These are phyloP conservation scores for Eumacrocentrus americanus DNA, from an alignment of 2,888 invertebrate genomes.

Conservation along the genomic window DNA sequence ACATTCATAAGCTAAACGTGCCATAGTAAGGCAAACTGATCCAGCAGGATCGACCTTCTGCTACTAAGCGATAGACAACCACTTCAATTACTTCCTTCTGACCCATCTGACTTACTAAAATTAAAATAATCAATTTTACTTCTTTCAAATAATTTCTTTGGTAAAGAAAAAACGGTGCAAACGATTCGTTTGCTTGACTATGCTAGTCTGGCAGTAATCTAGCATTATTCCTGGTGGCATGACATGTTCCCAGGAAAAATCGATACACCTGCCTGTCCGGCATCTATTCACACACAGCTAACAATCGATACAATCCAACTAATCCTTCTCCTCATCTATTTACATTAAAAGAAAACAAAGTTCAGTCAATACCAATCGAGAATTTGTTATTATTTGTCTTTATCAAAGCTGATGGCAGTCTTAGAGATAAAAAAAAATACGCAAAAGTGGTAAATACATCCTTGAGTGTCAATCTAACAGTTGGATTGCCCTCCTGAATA, in stretches of 20 bases:
- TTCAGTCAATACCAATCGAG: no score
- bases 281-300: slow-evolving; percentile 42
- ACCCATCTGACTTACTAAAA: not conserved
- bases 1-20: slow-evolving; percentile 50
- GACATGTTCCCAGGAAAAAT: slow-evolving; percentile 39
- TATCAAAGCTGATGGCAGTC: no score
- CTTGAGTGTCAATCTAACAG: no score
- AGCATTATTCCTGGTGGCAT: not conserved
- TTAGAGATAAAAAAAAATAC: no score
- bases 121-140: no score
- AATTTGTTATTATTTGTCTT: not conserved
- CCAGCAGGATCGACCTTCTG: not conserved
- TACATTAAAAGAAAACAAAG: not conserved
- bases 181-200: no score
- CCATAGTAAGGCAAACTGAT: slow-evolving; percentile 37
- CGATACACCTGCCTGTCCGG: slow-evolving; percentile 45
- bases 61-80: not conserved
- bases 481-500: no score
- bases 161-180: no score
- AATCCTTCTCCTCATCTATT: not conserved
- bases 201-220: no score
- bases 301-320: slow-evolving; percentile 39
- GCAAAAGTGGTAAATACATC: no score
- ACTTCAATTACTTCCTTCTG: not conserved
- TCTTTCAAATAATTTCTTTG: no score